Evolutionary conservation across 2,888 invertebrate genomes (phyloP).

Genomic region (Phengaris arion): DNA sequence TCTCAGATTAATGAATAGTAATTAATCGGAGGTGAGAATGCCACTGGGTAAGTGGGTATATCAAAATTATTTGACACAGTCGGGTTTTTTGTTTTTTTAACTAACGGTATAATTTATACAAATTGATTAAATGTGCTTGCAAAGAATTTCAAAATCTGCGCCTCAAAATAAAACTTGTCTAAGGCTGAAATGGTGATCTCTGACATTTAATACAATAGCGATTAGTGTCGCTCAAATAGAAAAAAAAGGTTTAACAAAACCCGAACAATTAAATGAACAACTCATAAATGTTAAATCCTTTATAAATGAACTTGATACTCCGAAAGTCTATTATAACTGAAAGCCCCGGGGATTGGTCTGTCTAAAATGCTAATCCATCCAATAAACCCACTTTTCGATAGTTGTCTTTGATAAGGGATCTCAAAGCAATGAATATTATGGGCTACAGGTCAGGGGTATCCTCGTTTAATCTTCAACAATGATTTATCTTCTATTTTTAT

Average conservation of each 20-base stretch:
- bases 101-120: too few species aligned
- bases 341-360: constrained; percentile 31
- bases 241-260: not conserved
- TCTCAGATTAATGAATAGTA: too few species aligned
- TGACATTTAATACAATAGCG: not conserved
- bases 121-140: too few species aligned
- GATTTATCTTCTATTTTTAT: constrained; percentile 12
- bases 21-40: too few species aligned
- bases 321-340: constrained; percentile 29
- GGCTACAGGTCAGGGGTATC: constrained; percentile 38
- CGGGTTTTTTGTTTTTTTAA: too few species aligned
- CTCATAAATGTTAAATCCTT: constrained; percentile 20
- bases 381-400: constrained; percentile 40
- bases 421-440: constrained; percentile 40
- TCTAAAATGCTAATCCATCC: constrained; percentile 37
- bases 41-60: too few species aligned
- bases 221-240: not conserved
- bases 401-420: constrained; percentile 40
- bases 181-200: not conserved
- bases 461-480: constrained; percentile 19
- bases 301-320: constrained; percentile 16
- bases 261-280: constrained; percentile 13
- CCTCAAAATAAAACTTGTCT: too few species aligned
- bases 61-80: too few species aligned
- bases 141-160: too few species aligned